Conservation (phyloP, 1,140 invertebrate species). For the Pogonognathellus flavescens region DNA sequence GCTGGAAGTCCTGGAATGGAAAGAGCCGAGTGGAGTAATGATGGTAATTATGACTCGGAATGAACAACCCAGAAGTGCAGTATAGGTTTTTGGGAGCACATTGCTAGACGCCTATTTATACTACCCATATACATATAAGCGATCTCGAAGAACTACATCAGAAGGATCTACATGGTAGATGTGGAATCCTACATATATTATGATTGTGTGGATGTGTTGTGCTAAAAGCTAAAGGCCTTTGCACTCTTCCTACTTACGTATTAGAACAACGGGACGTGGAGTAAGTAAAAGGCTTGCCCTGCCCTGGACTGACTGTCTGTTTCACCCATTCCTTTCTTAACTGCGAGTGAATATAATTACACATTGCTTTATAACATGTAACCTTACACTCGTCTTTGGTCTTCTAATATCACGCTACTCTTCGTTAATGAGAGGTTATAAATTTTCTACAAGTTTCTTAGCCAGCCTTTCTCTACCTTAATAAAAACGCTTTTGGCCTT, state of each 20-base stretch:
- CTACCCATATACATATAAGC: no score
- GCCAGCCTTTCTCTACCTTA: slow-evolving; percentile 8
- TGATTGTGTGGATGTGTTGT: no score
- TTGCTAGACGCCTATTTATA: no score
- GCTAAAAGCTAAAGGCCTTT: no score
- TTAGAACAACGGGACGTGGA: no score
- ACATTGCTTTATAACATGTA: neutral
- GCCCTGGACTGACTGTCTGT: neutral
- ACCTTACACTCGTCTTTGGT: neutral
- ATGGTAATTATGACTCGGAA: slow-evolving; percentile 28
- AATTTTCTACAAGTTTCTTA: slow-evolving; percentile 40
- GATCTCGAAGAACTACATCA: no score
- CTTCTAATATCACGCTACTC: slow-evolving; percentile 3
- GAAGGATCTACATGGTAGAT: no score
- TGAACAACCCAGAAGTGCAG: neutral
- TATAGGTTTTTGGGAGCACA: neutral
- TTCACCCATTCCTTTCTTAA: neutral
- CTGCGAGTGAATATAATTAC: slow-evolving; percentile 11
- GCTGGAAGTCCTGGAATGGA: slow-evolving; percentile 32
- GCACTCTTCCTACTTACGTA: no score
- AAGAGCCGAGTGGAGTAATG: slow-evolving; percentile 38
- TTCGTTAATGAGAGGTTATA: slow-evolving; percentile 40
- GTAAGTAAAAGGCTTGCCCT: no score
- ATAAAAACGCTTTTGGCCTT: slow-evolving; percentile 28
- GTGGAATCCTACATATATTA: no score